A percentile compares a stretch with the other conserved stretches of the same genome.
These are phyloP conservation scores for Mermis nigrescens DNA, from an alignment of 2,888 invertebrate genomes.

Conservation along the genomic window DNA sequence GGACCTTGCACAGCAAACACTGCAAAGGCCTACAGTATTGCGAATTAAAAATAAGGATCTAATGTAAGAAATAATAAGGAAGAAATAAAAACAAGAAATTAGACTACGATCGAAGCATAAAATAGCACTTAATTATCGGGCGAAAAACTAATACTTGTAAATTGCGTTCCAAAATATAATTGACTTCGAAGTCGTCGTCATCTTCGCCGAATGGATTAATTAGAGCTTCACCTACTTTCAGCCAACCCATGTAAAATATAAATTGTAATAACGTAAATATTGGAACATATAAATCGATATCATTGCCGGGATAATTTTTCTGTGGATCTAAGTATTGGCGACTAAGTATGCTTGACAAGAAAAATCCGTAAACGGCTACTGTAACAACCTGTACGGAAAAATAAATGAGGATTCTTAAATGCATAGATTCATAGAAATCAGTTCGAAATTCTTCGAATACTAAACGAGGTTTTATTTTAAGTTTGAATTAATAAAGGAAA, in stretches of 20 bases:
- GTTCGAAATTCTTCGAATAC: too few species aligned
- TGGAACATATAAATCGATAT: constrained; percentile 5
- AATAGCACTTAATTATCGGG: too few species aligned
- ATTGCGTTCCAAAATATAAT: not conserved
- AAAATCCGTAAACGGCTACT: not conserved
- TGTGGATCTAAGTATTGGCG: constrained; percentile 4
- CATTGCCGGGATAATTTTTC: not conserved
- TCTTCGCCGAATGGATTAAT: constrained; percentile 1
- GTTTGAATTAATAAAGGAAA: too few species aligned
- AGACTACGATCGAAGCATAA: too few species aligned
- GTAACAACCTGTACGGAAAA: constrained; percentile 1
- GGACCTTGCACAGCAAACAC: too few species aligned
- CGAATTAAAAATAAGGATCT: too few species aligned
- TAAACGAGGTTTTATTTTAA: too few species aligned
- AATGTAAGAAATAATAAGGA: too few species aligned
- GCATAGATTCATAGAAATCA: too few species aligned
- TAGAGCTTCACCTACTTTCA: not conserved
- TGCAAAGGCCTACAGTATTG: too few species aligned
- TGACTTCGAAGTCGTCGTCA: not conserved
- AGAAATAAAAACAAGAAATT: too few species aligned
- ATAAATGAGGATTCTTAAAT: too few species aligned
- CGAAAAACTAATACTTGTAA: not conserved
- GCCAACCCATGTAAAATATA: constrained; percentile 2
- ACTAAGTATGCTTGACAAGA: not conserved
- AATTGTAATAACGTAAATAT: not conserved